Evolutionary conservation across 2,113 vertebrate genomes (phyloP).

Genomic region (Neomonachus schauinslandi): DNA sequence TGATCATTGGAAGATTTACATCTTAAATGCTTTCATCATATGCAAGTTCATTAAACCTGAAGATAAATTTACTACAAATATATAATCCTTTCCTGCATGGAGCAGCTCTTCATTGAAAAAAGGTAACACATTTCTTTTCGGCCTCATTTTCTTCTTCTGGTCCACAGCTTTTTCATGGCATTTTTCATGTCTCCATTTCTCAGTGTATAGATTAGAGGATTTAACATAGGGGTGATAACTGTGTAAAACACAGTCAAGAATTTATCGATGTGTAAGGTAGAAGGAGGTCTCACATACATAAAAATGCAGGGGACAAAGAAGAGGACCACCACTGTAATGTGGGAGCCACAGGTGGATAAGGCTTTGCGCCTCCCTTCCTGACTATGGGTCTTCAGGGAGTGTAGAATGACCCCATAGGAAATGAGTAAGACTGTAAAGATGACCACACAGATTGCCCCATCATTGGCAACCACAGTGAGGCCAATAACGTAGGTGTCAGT

Average conservation of each 20-base stretch:
- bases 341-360: slow-evolving; percentile 64
- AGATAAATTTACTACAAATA: neutral
- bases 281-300: slow-evolving; percentile 65
- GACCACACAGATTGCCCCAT: slow-evolving; percentile 54
- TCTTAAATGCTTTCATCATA: neutral
- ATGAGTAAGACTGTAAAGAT: slow-evolving; percentile 65
- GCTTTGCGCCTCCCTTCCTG: slow-evolving; percentile 66
- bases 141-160: neutral
- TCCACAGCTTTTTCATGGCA: slow-evolving; percentile 67
- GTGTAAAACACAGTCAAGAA: slow-evolving; percentile 66
- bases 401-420: slow-evolving; percentile 66
- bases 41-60: neutral
- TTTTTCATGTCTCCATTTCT: slow-evolving; percentile 75
- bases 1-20: neutral
- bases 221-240: slow-evolving; percentile 70
- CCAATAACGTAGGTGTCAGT: slow-evolving; percentile 35
- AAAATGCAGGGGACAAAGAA: slow-evolving; percentile 73
- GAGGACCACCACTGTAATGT: slow-evolving; percentile 67
- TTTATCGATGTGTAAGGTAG: slow-evolving; percentile 67
- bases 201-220: slow-evolving; percentile 70
- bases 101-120: neutral
- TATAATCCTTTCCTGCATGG: neutral
- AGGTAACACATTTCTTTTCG: neutral
- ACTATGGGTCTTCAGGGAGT: slow-evolving; percentile 37
- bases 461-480: slow-evolving; percentile 63